Conservation (phyloP, 2,888 invertebrate species). For the Trissolcus japonicus region DNA sequence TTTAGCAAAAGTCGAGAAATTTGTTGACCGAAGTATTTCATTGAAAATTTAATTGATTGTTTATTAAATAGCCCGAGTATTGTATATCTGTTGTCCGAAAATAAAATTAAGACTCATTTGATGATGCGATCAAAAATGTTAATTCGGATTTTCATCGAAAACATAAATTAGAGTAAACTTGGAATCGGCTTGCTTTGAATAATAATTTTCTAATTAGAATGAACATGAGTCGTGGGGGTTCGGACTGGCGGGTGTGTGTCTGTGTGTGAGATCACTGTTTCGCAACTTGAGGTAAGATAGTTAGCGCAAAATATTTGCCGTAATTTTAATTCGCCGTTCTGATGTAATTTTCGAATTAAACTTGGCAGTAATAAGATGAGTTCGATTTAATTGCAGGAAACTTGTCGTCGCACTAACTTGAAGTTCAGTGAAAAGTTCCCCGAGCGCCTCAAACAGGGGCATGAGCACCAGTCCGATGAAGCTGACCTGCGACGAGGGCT, state of each 20-base stretch:
- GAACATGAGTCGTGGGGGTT: constrained; percentile 1
- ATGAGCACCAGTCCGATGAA: constrained; percentile 89
- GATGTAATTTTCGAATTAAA: constrained; percentile 32
- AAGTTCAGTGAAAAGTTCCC: constrained; percentile 84
- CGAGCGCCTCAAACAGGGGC: constrained; percentile 87
- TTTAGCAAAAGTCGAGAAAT: too few species aligned
- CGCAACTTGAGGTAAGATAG: constrained; percentile 4
- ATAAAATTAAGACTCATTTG: too few species aligned
- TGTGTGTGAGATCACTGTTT: background rate
- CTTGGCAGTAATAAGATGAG: constrained; percentile 27
- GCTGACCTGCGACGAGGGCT: constrained; percentile 88
- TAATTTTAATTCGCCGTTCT: constrained; percentile 29
- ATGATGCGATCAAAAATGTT: too few species aligned
- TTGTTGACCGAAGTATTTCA: too few species aligned
- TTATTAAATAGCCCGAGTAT: too few species aligned
- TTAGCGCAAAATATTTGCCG: constrained; percentile 11
- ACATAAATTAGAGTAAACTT: too few species aligned
- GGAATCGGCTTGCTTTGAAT: background rate
- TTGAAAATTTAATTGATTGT: too few species aligned
- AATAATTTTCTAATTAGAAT: constrained; percentile 2
- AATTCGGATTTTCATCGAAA: too few species aligned
- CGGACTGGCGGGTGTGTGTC: background rate
- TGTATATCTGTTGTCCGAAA: too few species aligned
- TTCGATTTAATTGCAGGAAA: constrained; percentile 34
- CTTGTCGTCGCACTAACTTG: constrained; percentile 77